phyloP scores from a whole-genome alignment of 2,797 vertebrate species.

The Octomys mimax region DNA sequence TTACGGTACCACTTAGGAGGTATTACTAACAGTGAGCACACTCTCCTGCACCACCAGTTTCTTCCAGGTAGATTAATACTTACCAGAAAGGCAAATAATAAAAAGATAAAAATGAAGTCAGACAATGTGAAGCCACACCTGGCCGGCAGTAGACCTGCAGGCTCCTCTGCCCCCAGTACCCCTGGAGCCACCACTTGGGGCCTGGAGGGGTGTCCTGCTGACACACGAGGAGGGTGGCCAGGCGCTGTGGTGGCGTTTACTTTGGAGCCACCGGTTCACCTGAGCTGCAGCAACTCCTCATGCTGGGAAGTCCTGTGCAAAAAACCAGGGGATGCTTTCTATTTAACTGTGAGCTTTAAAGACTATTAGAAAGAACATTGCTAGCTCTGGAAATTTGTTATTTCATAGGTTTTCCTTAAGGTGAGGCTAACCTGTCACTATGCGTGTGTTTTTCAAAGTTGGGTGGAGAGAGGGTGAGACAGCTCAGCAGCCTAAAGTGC shows the following conservation, averaged over 20 bases:
- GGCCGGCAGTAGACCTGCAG: background rate
- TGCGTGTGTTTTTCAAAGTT: background rate
- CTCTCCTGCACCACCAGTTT: background rate
- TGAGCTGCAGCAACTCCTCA: background rate
- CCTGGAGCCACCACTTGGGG: background rate
- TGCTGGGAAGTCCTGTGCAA: background rate
- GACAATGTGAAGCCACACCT: background rate
- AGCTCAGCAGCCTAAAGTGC: too few relatives aligned
- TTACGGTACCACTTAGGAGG: background rate
- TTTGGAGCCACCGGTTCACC: background rate
- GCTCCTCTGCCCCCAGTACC: background rate
- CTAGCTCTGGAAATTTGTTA: background rate
- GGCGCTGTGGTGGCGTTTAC: background rate
- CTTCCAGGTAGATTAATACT: background rate
- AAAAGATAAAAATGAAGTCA: conserved; percentile 5
- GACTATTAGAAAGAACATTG: background rate
- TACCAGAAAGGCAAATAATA: conserved; percentile 8
- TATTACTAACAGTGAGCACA: background rate
- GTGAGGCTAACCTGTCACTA: background rate
- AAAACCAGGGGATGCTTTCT: background rate
- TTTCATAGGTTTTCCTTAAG: conserved; percentile 10
- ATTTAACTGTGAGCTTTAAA: conserved; percentile 37
- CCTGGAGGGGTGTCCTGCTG: background rate
- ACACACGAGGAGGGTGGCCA: background rate
- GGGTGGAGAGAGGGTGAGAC: background rate